Conservation (phyloP, 2,888 invertebrate species). For the Dascillus cervinus region DNA sequence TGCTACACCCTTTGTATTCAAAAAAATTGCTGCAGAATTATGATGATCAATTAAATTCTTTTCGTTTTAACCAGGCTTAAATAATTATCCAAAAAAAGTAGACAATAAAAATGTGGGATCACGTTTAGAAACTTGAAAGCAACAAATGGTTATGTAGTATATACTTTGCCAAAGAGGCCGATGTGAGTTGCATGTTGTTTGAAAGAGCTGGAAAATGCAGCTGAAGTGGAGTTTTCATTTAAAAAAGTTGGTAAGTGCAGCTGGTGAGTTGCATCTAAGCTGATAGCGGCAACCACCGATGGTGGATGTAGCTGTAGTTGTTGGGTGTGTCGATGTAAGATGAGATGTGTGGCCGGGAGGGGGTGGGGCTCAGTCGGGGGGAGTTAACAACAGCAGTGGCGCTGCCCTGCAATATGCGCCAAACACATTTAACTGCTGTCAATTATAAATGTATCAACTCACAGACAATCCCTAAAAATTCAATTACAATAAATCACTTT, state of each 20-base stretch:
- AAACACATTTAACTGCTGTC: conserved; percentile 27
- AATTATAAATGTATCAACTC: conserved; percentile 12
- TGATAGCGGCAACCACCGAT: conserved; percentile 25
- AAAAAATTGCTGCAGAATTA: too few relatives aligned
- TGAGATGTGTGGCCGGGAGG: conserved; percentile 36
- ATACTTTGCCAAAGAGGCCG: conserved; percentile 12
- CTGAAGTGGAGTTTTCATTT: conserved; percentile 18
- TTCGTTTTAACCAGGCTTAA: too few relatives aligned
- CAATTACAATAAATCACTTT: too few relatives aligned
- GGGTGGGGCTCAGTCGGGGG: conserved; percentile 38
- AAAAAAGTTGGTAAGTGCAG: conserved; percentile 21
- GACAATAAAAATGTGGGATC: too few relatives aligned
- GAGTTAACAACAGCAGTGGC: conserved; percentile 37
- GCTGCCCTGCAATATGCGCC: conserved; percentile 40
- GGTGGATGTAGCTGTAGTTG: conserved; percentile 27
- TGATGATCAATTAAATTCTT: too few relatives aligned
- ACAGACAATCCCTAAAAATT: conserved; percentile 1
- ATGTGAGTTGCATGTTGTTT: conserved; percentile 22
- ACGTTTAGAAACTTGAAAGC: too few relatives aligned
- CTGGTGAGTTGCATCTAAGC: conserved; percentile 19
- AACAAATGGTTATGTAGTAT: too few relatives aligned
- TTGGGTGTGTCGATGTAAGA: conserved; percentile 37
- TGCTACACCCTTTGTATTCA: background rate
- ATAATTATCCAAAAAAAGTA: too few relatives aligned
- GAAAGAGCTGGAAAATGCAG: conserved; percentile 21